These are phyloP conservation scores for Lordiphosa collinella DNA, from an alignment of 1,140 invertebrate genomes.

Conservation along the genomic window DNA sequence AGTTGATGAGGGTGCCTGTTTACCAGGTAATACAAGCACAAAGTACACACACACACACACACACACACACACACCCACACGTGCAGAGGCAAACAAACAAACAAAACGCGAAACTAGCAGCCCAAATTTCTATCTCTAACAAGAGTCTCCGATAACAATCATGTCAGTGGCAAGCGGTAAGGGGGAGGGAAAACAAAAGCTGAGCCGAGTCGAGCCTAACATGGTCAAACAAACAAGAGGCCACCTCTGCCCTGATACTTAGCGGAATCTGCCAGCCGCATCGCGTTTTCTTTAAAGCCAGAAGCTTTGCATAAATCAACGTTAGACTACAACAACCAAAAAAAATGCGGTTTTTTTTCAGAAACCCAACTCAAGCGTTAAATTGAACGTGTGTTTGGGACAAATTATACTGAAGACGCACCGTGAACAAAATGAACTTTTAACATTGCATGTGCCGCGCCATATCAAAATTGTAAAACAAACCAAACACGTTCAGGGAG, in stretches of 20 bases:
- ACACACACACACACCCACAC: slow-evolving; percentile 10
- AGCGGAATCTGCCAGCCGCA: slow-evolving; percentile 40
- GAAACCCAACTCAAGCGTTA: slow-evolving; percentile 67
- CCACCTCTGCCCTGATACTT: neutral
- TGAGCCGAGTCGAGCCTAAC: slow-evolving; percentile 35
- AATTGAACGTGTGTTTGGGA: slow-evolving; percentile 41
- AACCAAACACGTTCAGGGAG: slow-evolving; percentile 50
- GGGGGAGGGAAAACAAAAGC: slow-evolving; percentile 54
- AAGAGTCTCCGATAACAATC: slow-evolving; percentile 52
- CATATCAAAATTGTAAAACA: slow-evolving; percentile 53
- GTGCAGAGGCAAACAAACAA: slow-evolving; percentile 11
- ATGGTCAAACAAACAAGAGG: slow-evolving; percentile 50
- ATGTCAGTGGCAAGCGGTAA: slow-evolving; percentile 7
- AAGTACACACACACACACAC: slow-evolving; percentile 10
- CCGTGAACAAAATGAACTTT: slow-evolving; percentile 59
- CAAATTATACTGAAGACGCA: slow-evolving; percentile 54
- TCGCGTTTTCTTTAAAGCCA: slow-evolving; percentile 52
- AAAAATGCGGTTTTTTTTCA: slow-evolving; percentile 26
- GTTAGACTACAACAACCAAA: slow-evolving; percentile 18
- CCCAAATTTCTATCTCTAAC: slow-evolving; percentile 16
- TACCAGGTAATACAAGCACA: slow-evolving; percentile 41
- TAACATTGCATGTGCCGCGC: slow-evolving; percentile 22
- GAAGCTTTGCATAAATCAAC: slow-evolving; percentile 71
- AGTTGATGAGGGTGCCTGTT: slow-evolving; percentile 64
- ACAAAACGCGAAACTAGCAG: slow-evolving; percentile 29